A percentile compares a stretch with the other conserved stretches of the same genome.
Evolutionary conservation across 92 coral and sea anemone species (phyloP).

Genomic region (Paramuricea clavata): DNA sequence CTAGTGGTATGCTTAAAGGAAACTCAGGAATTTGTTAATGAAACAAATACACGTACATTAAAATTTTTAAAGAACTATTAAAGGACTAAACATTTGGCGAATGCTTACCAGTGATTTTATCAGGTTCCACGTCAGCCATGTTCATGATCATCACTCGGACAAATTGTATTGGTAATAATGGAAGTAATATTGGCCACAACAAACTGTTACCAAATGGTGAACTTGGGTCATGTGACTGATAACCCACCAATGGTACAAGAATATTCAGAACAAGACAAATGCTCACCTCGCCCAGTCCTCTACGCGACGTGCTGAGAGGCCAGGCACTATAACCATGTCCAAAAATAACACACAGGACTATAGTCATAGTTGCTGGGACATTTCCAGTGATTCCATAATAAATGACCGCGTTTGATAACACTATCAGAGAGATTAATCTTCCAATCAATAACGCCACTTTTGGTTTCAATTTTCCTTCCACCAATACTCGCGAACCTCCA

Average conservation of each 20-base stretch:
- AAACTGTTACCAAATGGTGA: not conserved
- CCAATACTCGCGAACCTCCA: constrained; percentile 32
- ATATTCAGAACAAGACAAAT: constrained; percentile 12
- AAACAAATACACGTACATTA: too few relatives aligned
- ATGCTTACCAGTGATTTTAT: constrained; percentile 5
- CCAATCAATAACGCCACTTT: not conserved
- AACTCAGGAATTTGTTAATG: too few relatives aligned
- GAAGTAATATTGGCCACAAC: constrained; percentile 28
- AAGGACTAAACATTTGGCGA: not conserved
- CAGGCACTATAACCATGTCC: constrained; percentile 37
- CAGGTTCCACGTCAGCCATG: constrained; percentile 23
- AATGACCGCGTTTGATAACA: not conserved
- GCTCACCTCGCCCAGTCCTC: constrained; percentile 21
- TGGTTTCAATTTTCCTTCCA: constrained; percentile 7
- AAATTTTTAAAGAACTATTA: too few relatives aligned
- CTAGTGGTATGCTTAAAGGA: too few relatives aligned
- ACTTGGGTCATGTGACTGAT: constrained; percentile 23
- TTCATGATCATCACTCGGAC: constrained; percentile 32
- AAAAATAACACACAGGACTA: not conserved
- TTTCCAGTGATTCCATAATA: constrained; percentile 3
- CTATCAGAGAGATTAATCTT: not conserved
- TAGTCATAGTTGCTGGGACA: not conserved
- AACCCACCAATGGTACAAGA: constrained; percentile 19
- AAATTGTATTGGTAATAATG: constrained; percentile 22
- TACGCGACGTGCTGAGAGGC: constrained; percentile 21